A percentile compares a stretch with the other conserved stretches of the same genome.
phyloP scores from a whole-genome alignment of 1,140 invertebrate species.

The Drosophila miranda region DNA sequence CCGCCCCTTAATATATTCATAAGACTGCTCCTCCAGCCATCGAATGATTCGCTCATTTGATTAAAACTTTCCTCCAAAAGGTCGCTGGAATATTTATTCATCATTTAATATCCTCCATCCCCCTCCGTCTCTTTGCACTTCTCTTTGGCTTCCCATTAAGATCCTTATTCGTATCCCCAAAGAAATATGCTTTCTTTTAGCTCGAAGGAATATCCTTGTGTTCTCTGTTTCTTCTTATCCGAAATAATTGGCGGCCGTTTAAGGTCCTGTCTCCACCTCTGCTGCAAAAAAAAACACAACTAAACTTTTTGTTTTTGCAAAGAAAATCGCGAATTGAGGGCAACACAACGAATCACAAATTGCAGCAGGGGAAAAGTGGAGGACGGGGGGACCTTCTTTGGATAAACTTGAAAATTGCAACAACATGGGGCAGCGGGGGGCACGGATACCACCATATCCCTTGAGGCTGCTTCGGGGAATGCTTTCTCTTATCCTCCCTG shows the following conservation, averaged over 20 bases:
- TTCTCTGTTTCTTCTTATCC: conserved; percentile 11
- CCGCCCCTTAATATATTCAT: too few species aligned
- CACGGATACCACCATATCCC: not conserved
- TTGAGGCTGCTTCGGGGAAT: too few species aligned
- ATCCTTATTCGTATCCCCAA: too few species aligned
- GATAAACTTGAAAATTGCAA: conserved; percentile 66
- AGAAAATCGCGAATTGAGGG: conserved; percentile 17
- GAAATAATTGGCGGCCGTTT: conserved; percentile 43
- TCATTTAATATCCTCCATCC: too few species aligned
- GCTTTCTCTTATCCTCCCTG: conserved; percentile 13
- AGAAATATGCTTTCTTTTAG: not conserved
- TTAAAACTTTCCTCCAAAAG: too few species aligned
- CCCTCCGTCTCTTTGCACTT: too few species aligned
- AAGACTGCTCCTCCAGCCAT: too few species aligned
- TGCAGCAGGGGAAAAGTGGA: conserved; percentile 24
- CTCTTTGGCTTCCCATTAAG: too few species aligned
- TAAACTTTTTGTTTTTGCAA: conserved; percentile 14
- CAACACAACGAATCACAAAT: conserved; percentile 52
- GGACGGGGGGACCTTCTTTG: conserved; percentile 4
- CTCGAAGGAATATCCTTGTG: not conserved
- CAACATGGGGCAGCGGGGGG: conserved; percentile 22
- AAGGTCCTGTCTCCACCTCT: conserved; percentile 16
- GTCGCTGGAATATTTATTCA: too few species aligned
- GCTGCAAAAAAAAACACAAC: conserved; percentile 7
- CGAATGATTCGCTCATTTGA: too few species aligned